These are phyloP conservation scores for Babylonia areolata DNA, from an alignment of 1,140 invertebrate genomes.

Conservation along the genomic window DNA sequence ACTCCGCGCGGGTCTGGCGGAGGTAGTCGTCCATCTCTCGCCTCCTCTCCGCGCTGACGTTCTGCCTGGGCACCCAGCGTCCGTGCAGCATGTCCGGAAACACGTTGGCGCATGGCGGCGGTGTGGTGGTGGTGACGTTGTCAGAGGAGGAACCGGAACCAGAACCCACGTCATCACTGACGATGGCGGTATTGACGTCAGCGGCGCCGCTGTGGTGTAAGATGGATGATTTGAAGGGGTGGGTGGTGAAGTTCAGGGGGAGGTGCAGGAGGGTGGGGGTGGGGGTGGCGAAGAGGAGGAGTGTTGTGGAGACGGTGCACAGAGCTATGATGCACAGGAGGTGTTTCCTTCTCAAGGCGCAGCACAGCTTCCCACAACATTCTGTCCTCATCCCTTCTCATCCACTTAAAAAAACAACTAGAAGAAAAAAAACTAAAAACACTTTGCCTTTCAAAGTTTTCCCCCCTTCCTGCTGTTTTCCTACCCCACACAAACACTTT, in stretches of 20 bases:
- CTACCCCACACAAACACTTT: no score
- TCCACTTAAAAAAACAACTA: no score
- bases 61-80: slow-evolving; percentile 29
- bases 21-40: slow-evolving; percentile 40
- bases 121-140: no score
- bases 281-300: neutral
- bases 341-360: neutral
- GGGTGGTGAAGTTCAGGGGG: neutral
- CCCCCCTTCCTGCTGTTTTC: no score
- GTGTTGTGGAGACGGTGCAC: neutral
- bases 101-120: slow-evolving; percentile 22
- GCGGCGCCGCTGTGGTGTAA: neutral
- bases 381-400: no score
- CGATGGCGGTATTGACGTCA: neutral
- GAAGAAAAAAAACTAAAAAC: no score
- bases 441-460: no score
- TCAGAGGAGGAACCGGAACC: no score
- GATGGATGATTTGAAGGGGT: no score
- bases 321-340: neutral
- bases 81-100: slow-evolving; percentile 40
- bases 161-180: no score
- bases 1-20: slow-evolving; percentile 8
- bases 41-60: slow-evolving; percentile 26
- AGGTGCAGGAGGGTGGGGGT: no score
- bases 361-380: no score